These are phyloP conservation scores for Ditula angustiorana DNA, from an alignment of 2,888 invertebrate species.

Conservation along the genomic window DNA sequence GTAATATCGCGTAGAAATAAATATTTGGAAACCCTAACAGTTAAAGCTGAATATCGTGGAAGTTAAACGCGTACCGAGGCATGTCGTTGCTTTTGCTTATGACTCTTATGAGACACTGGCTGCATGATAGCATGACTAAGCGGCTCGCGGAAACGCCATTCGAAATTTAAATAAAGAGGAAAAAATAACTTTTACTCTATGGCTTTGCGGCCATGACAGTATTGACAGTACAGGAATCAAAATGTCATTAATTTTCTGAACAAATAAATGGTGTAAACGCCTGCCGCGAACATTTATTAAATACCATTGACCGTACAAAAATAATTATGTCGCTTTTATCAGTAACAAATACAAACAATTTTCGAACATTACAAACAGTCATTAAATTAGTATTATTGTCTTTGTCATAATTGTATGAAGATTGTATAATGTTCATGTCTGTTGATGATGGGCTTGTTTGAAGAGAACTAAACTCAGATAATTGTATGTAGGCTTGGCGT, in stretches of 20 bases:
- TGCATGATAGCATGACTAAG: conserved; percentile 32
- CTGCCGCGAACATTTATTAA: background rate
- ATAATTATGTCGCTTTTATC: background rate
- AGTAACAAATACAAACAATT: background rate
- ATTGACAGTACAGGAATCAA: no score
- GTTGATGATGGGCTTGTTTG: no score
- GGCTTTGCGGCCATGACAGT: background rate
- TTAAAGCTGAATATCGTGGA: conserved; percentile 10
- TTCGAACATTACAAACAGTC: background rate
- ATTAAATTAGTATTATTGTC: background rate
- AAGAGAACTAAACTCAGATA: no score
- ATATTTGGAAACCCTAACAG: conserved; percentile 23
- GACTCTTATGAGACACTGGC: background rate
- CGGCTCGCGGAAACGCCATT: conserved; percentile 18
- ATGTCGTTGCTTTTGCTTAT: background rate
- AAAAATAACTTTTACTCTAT: conserved; percentile 5
- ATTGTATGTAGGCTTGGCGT: no score
- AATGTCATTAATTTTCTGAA: background rate
- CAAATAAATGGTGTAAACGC: background rate
- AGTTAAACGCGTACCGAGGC: conserved; percentile 6
- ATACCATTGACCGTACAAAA: background rate
- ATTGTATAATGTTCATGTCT: no score
- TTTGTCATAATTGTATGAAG: background rate
- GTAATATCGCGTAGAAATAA: no score
- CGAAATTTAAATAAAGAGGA: conserved; percentile 23